Percentiles rank a stretch among this genome's conserved stretches.
Conservation (phyloP, 1,140 invertebrate species). For the Drosophila santomea region DNA sequence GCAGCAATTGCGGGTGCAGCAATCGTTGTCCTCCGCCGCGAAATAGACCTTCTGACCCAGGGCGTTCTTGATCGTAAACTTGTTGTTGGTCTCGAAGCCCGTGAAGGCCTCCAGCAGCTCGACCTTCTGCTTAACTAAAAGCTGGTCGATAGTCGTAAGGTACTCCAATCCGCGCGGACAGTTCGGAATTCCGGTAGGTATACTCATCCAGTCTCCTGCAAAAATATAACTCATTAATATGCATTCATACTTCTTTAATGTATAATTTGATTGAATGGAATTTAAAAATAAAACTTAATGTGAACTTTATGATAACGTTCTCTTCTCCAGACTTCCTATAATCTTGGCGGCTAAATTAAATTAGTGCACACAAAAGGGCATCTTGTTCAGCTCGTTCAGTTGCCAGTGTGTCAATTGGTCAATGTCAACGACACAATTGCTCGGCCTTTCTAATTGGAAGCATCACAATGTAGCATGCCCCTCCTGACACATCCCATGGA, state of each 20-base stretch:
- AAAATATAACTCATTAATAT: conserved; percentile 29
- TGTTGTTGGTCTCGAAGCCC: conserved; percentile 96
- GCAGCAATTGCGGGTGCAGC: conserved; percentile 91
- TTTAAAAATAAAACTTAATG: conserved; percentile 1
- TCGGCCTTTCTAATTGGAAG: conserved; percentile 55
- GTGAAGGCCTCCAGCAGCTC: conserved; percentile 93
- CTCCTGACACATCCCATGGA: not conserved
- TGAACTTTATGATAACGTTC: not conserved
- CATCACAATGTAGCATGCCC: conserved; percentile 42
- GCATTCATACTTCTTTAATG: not conserved
- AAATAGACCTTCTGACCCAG: conserved; percentile 93
- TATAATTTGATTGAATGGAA: not conserved
- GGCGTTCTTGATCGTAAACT: conserved; percentile 92
- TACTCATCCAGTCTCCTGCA: conserved; percentile 93
- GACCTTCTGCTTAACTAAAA: conserved; percentile 95
- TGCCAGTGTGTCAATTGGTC: conserved; percentile 76
- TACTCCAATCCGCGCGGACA: conserved; percentile 97
- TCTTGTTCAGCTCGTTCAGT: conserved; percentile 36
- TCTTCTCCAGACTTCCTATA: conserved; percentile 7
- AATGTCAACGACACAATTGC: conserved; percentile 69
- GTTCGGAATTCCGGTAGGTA: conserved; percentile 89
- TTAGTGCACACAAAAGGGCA: conserved; percentile 48
- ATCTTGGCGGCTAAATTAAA: conserved; percentile 30
- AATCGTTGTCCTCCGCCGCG: conserved; percentile 93
- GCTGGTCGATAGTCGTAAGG: conserved; percentile 94